Evolutionary conservation across 2,797 vertebrate species (phyloP).

Genomic region (Rhinogobio ventralis): DNA sequence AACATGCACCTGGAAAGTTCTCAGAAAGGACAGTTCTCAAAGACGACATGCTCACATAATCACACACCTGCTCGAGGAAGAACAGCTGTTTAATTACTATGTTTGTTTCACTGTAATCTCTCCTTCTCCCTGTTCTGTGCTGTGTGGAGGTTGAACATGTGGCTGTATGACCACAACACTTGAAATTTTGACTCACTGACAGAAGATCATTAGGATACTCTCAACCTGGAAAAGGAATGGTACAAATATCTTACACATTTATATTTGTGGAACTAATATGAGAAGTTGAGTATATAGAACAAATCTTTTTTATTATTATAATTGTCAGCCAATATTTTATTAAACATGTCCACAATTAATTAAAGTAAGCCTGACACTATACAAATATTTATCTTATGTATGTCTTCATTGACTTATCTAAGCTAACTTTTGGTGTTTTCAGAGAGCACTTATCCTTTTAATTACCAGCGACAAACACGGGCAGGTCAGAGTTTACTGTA

Average conservation of each 20-base stretch:
- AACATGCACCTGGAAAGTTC: slow-evolving; percentile 54
- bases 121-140: slow-evolving; percentile 16
- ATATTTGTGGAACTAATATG: background rate
- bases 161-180: slow-evolving; percentile 24
- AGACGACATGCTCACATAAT: slow-evolving; percentile 33
- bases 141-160: slow-evolving; percentile 16
- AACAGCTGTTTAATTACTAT: slow-evolving; percentile 58
- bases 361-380: slow-evolving; percentile 23
- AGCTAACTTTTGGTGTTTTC: slow-evolving; percentile 39
- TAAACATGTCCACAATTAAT: background rate
- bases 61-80: slow-evolving; percentile 52
- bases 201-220: background rate
- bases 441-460: slow-evolving; percentile 60
- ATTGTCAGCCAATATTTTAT: background rate
- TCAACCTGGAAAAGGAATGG: background rate
- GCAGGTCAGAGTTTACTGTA: slow-evolving; percentile 64
- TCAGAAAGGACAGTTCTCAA: slow-evolving; percentile 43
- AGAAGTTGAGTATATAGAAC: background rate
- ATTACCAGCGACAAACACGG: slow-evolving; percentile 67
- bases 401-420: slow-evolving; percentile 31
- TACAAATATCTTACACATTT: background rate
- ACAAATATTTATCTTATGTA: slow-evolving; percentile 33
- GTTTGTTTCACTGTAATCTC: slow-evolving; percentile 46
- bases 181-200: slow-evolving; percentile 26
- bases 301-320: background rate